Evolutionary conservation across 2,797 vertebrate species (phyloP), one percentile per base, ranked within the genome.

Genomic region (Lithobates pipiens): DNA sequence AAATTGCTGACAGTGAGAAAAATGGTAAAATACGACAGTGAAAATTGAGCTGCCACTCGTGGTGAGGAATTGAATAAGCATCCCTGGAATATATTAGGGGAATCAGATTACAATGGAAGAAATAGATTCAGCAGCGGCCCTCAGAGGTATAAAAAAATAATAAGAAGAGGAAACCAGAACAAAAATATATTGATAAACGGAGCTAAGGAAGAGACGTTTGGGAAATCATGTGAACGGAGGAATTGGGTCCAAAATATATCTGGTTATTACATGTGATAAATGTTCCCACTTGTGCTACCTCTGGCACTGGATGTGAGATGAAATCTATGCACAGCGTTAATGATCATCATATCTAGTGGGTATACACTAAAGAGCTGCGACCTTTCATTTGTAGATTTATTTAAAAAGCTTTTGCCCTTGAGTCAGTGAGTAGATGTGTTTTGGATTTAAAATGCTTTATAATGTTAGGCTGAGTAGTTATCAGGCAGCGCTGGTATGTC

Each of bases 171-270:
- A 82, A 82, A 82, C 23, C 61, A 44, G 80, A 73, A 61, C 70
- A 82, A 82, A 81, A 82, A 82, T 82, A 73, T 82, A 82, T 82
- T 82, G 80, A 82, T 82, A 82, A 82, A 82, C 54, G 70, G 80
- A 82, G 80, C 80, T 82, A 74, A 73, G 80, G 70, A 81, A 82
- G 80, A 71, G 80, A 74, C 80, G 10, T 82, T 63, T 39, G 80
- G 80, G 80, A 82, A 82, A 82, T 82, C 80, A 82, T 42, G 72
- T 54, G 72, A 73, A 82, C 18, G 32, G 29, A 81, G 70, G 69
- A 73, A 63, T 44, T 21, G 70, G 80, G 69, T 63, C 70, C 80
- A 73, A 82, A 79, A 74, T 82, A 27, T 82, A 82, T 82, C 80
- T 73, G 21, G 80, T 73, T 82, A 82, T 82, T 63, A 63, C 80